phyloP scores from a whole-genome alignment of 1,140 invertebrate genomes.

The Pseudomyrmex dendroicus region DNA sequence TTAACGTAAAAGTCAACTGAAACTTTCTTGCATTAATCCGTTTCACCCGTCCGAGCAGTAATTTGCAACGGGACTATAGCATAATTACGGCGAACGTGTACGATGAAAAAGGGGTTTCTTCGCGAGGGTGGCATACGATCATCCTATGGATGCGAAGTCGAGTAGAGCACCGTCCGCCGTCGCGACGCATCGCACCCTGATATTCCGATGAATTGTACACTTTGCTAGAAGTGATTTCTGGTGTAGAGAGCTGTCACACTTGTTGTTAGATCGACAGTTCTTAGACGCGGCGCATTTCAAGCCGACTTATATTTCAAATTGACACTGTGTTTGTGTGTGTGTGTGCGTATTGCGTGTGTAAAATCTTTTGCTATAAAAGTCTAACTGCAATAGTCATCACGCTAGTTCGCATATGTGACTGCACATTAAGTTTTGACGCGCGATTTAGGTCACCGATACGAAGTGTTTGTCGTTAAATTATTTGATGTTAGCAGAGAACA shows the following conservation, averaged over 20 bases:
- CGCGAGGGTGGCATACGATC: slow-evolving; percentile 26
- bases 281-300: slow-evolving; percentile 24
- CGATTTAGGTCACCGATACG: slow-evolving; percentile 11
- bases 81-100: slow-evolving; percentile 18
- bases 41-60: slow-evolving; percentile 3
- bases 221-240: slow-evolving; percentile 21
- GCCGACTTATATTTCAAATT: not conserved
- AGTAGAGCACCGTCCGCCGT: not conserved
- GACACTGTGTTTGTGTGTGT: too few species aligned
- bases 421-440: not conserved
- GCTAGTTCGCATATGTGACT: not conserved
- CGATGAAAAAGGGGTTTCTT: slow-evolving; percentile 39
- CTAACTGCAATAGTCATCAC: not conserved
- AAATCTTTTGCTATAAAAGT: not conserved
- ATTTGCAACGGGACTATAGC: slow-evolving; percentile 33
- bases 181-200: slow-evolving; percentile 3
- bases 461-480: not conserved
- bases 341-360: too few species aligned
- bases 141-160: slow-evolving; percentile 13
- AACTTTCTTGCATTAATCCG: slow-evolving; percentile 37
- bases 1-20: slow-evolving; percentile 13
- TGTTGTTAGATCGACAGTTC: not conserved
- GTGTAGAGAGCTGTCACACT: not conserved
- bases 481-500: not conserved
- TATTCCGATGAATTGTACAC: slow-evolving; percentile 8